Evolutionary conservation across 2,888 invertebrate species (phyloP).

Genomic region (Acrobasis repandana): DNA sequence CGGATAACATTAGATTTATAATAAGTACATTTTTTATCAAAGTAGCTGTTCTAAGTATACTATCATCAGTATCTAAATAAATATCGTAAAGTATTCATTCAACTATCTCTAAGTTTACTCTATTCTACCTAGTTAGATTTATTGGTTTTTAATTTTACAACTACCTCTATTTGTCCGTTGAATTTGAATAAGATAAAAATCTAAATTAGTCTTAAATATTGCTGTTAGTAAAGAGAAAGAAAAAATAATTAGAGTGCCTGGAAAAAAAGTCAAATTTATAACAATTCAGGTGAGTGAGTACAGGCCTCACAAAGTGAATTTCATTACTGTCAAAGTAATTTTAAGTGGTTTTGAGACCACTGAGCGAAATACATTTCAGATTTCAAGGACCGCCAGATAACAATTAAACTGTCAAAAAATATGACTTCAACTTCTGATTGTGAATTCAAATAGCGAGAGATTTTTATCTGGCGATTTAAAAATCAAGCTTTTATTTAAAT

Average conservation of each 20-base stretch:
- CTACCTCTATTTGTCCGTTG: conserved; percentile 19
- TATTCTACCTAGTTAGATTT: conserved; percentile 1
- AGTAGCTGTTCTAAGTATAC: not conserved
- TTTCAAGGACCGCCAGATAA: not conserved
- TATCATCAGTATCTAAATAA: not conserved
- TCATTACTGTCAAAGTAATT: not conserved
- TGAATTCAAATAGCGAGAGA: not conserved
- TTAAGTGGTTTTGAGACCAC: not conserved
- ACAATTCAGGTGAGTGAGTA: conserved; percentile 10
- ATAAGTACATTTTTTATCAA: not conserved
- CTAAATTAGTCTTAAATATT: conserved; percentile 6
- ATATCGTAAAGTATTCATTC: not conserved
- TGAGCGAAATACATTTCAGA: not conserved
- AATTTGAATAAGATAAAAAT: not conserved
- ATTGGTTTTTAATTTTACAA: not conserved
- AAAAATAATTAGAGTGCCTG: conserved; percentile 20
- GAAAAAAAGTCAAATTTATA: conserved; percentile 15
- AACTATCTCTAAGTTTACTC: conserved; percentile 15
- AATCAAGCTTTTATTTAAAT: not conserved
- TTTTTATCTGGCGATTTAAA: not conserved
- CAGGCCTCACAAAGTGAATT: conserved; percentile 1
- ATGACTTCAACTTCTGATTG: not conserved
- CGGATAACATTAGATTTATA: not conserved
- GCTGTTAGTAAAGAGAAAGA: conserved; percentile 17
- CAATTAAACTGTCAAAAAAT: not conserved